A percentile compares a stretch with the other conserved stretches of the same genome.
phyloP scores from a whole-genome alignment of 2,113 vertebrate species.

The Hymenochirus boettgeri region DNA sequence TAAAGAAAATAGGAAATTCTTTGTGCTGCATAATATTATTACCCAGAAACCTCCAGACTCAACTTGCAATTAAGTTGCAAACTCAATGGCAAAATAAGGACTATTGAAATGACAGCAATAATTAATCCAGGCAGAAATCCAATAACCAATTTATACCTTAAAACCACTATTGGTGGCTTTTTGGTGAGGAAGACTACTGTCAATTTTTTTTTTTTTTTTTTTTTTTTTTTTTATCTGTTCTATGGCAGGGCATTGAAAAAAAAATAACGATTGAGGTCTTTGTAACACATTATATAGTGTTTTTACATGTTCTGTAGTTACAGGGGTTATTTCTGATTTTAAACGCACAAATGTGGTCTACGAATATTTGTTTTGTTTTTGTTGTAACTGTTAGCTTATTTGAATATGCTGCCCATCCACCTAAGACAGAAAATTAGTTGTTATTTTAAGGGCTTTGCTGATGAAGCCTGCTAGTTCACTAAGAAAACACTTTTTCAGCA shows the following conservation, averaged over 20 bases:
- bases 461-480: too few relatives aligned
- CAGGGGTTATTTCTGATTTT: neutral
- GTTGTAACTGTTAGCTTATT: too few relatives aligned
- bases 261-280: neutral
- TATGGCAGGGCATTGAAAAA: neutral
- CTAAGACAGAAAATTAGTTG: too few relatives aligned
- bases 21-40: slow-evolving; percentile 15
- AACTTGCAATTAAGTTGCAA: slow-evolving; percentile 1
- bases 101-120: slow-evolving; percentile 6
- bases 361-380: too few relatives aligned
- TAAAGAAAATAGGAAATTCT: neutral
- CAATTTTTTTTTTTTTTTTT: neutral
- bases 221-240: neutral
- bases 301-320: neutral
- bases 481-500: too few relatives aligned
- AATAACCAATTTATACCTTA: too few relatives aligned
- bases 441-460: too few relatives aligned
- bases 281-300: neutral
- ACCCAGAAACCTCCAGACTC: slow-evolving; percentile 11
- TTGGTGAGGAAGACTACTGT: too few relatives aligned
- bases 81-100: neutral
- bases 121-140: neutral
- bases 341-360: neutral
- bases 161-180: too few relatives aligned
- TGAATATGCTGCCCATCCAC: too few relatives aligned